Evolutionary conservation across 2,113 vertebrate species (phyloP), one percentile per base, ranked within the genome.

Genomic region (Hiodon alosoides): DNA sequence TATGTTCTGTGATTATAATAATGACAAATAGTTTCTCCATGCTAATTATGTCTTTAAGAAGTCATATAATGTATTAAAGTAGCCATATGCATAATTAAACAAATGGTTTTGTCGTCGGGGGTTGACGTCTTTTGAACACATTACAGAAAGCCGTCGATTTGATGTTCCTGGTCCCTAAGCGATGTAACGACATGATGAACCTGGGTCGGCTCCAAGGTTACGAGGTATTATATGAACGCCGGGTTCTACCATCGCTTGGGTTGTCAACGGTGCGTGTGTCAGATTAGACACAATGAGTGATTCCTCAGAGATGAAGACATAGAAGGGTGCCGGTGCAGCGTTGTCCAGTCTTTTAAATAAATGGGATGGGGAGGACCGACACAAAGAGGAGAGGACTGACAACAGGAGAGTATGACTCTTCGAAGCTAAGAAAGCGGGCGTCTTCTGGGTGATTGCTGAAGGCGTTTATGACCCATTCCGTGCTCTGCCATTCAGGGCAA

Each of bases 101-200:
- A 47, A 57, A 55, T 52, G 0, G n/a, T 50, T 61, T 69, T 65
- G 53, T 13, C 13, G 13, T 11, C 16, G 9, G 11, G 11, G 9
- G 11, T 50, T 47, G 16, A 67, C 55, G 13, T 69, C 4, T n/a
- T 47, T 11, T 68, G 48, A 8, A 61, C 79, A 54, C 67, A 76
- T 74, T 67, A 87, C 87, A 94, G 94, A 93, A 92, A 93, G 89
- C 93, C 0, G 93, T 99, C 67, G 90, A 93, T 76, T 84, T 99
- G 87, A 99, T 99, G 97, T 99, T 95, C 87, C 94, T 98, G 91
- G 97, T 99, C 79, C 97, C 97, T 0, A 99, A 99, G 86, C 95
- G 96, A 74, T 99, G 97, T 84, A 99, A 99, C 69, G 97, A 99
- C 85, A 99, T 99, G 97, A 99, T 99, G 97, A 99, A 98, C 76